Percentiles rank a stretch among this genome's conserved stretches.
phyloP scores from a whole-genome alignment of 2,797 vertebrate species.

The Phoebastria nigripes region DNA sequence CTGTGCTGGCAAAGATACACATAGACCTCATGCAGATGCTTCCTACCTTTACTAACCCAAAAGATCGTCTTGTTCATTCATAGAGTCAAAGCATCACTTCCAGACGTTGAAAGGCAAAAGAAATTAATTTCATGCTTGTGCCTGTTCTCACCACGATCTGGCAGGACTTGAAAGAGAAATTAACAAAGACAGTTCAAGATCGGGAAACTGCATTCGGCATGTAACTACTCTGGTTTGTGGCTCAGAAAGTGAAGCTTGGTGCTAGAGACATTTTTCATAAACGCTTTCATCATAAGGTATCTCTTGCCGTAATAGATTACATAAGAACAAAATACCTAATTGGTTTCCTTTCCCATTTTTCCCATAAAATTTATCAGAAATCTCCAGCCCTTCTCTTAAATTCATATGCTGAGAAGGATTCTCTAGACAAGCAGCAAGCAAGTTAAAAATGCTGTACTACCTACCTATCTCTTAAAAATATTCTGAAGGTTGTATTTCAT shows the following conservation, averaged over 20 bases:
- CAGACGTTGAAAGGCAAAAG: constrained; percentile 8
- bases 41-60: background rate
- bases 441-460: background rate
- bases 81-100: constrained; percentile 24
- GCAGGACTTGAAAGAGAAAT: constrained; percentile 47
- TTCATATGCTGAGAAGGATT: background rate
- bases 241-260: background rate
- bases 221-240: background rate
- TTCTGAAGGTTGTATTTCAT: background rate
- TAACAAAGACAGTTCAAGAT: constrained; percentile 33
- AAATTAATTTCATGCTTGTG: constrained; percentile 61
- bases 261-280: background rate
- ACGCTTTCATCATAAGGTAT: background rate
- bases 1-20: background rate
- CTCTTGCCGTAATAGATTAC: background rate
- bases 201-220: background rate
- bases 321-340: background rate
- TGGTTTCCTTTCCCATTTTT: background rate
- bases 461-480: background rate
- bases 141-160: constrained; percentile 43
- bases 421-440: background rate
- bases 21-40: background rate
- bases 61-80: background rate
- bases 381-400: background rate
- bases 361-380: background rate